Conservation (phyloP, 2,888 invertebrate species). For the Homarus gammarus region DNA sequence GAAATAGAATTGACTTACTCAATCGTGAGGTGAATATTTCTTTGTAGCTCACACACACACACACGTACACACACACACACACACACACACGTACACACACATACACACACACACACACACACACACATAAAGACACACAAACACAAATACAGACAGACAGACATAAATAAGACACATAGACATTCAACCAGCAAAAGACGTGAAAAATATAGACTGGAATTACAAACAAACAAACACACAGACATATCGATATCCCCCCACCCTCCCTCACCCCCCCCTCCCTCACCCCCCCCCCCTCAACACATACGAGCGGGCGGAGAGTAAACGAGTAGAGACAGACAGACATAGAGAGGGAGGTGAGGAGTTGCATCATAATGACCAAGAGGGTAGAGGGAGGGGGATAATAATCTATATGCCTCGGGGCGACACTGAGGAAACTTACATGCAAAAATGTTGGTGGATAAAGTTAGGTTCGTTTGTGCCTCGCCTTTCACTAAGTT, state of each 20-base stretch:
- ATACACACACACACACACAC: neutral
- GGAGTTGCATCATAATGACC: neutral
- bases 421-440: conserved; percentile 39
- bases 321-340: neutral
- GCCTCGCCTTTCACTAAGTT: conserved; percentile 65
- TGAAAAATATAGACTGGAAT: neutral
- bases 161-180: no score
- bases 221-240: neutral
- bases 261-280: no score
- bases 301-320: no score
- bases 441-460: conserved; percentile 70
- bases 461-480: conserved; percentile 68
- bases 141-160: neutral
- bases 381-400: neutral
- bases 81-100: neutral
- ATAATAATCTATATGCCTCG: conserved; percentile 52
- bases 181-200: neutral
- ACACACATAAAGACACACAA: neutral
- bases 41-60: no score
- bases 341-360: neutral
- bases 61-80: neutral
- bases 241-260: no score
- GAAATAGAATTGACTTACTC: no score
- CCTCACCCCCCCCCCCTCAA: no score
- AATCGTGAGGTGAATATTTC: no score